Percentiles rank a stretch among this genome's conserved stretches.
Conservation (phyloP, 2,888 invertebrate genomes). For the Brenthis daphne region DNA sequence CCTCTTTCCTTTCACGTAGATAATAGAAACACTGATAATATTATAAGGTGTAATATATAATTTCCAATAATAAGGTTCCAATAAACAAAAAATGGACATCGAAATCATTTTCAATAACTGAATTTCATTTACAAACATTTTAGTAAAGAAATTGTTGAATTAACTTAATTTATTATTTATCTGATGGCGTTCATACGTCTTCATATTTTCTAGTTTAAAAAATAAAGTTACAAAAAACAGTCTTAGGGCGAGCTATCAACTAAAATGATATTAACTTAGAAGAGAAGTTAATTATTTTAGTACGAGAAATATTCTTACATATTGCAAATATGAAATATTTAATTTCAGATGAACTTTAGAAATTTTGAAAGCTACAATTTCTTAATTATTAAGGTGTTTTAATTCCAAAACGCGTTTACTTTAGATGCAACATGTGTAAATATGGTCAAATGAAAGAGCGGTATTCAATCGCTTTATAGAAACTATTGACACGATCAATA, state of each 20-base stretch:
- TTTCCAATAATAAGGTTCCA: no score
- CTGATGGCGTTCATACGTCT: constrained; percentile 6
- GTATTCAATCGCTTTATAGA: constrained; percentile 54
- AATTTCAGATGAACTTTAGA: neutral
- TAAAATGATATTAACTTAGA: constrained; percentile 71
- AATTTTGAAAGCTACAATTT: neutral
- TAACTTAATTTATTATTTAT: no score
- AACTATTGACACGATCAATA: constrained; percentile 74
- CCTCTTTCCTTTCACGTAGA: neutral
- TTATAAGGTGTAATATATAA: no score
- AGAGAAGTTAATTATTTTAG: constrained; percentile 71
- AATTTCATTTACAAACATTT: constrained; percentile 5
- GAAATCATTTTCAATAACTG: constrained; percentile 8
- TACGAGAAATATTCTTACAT: constrained; percentile 31
- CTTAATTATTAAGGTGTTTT: constrained; percentile 4
- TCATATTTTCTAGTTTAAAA: constrained; percentile 8
- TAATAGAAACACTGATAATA: no score
- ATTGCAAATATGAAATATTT: constrained; percentile 31
- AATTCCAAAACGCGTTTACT: constrained; percentile 17
- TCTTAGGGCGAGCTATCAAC: constrained; percentile 54
- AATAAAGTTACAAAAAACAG: constrained; percentile 45
- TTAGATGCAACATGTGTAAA: constrained; percentile 39
- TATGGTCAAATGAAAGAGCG: constrained; percentile 39
- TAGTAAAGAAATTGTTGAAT: neutral
- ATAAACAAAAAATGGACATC: neutral